phyloP scores from a whole-genome alignment of 2,797 vertebrate species.

The Columba guinea region DNA sequence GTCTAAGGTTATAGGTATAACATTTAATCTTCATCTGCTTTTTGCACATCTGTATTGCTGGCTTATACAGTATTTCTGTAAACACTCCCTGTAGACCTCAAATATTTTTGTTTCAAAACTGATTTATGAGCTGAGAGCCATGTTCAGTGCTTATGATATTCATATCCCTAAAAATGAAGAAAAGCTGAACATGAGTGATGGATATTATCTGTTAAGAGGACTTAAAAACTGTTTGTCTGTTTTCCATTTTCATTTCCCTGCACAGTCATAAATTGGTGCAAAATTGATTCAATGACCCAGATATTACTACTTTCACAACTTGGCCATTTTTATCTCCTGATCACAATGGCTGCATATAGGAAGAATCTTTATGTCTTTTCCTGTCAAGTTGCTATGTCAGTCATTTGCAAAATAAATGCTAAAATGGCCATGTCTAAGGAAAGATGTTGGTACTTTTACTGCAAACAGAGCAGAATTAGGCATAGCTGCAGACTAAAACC shows the following conservation, averaged over 20 bases:
- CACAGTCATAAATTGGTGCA: constrained; percentile 8
- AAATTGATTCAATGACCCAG: constrained; percentile 35
- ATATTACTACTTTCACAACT: constrained; percentile 8
- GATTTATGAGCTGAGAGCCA: neutral
- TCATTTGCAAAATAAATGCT: constrained; percentile 6
- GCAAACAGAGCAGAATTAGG: neutral
- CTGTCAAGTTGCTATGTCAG: neutral
- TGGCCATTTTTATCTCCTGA: constrained; percentile 15
- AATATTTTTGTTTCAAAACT: constrained; percentile 51
- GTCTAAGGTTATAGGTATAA: neutral
- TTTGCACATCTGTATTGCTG: constrained; percentile 2
- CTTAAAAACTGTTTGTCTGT: constrained; percentile 37
- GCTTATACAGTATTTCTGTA: neutral
- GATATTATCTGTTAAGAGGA: constrained; percentile 38
- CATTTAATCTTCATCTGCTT: constrained; percentile 4
- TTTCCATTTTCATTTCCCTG: constrained; percentile 36
- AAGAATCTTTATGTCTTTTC: neutral
- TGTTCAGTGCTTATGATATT: constrained; percentile 13
- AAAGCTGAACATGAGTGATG: constrained; percentile 20
- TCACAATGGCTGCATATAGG: neutral
- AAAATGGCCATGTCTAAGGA: neutral
- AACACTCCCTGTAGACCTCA: constrained; percentile 9
- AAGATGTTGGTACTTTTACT: neutral
- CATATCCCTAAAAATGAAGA: neutral
- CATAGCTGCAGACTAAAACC: neutral